Base-by-base conservation (phyloP, 2,113 vertebrate genomes). In the Malurus alboscapulatus region DNA sequence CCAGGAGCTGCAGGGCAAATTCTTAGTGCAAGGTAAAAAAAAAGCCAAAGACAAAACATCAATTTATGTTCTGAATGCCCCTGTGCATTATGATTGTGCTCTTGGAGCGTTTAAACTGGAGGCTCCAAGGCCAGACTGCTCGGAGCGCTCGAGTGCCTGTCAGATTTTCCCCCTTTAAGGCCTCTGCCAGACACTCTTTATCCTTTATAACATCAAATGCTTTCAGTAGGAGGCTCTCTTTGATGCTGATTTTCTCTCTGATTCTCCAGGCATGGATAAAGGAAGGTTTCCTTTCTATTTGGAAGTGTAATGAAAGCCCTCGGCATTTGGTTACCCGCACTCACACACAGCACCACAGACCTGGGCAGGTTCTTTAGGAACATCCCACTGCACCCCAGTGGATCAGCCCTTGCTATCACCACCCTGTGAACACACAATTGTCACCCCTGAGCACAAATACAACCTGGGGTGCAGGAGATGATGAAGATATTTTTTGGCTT, bases 1-100 rank as follows among this genome's bases (percentile, higher is more conserved):
- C 91, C 20, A 19, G 78, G 78, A 87, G 90, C 95, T 94, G 79
- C 96, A 88, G 91, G 95, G 95, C 90, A 96, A 89, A 86, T 89
- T 92, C 96, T 92, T 91, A 93, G 40, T 50, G 68, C 47, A 92
- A 80, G 19, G 21, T 26, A 16, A 74, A 74, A 81, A 57, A 24
- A 59, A 76, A 68, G 8, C 54, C 68, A 74, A 94, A 96, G 88
- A 96, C 90, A 94, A 96, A 95, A 84, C 90, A 94, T 90, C 93
- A 91, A 50, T 91, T 96, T 93, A 67, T 93, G 88, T 66, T 90
- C 61, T 55, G 83, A 96, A 92, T 87, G 81, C 86, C 87, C 90
- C 80, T 24, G 84, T 83, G 79, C 89, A 83, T 95, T 87, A 45
- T 38, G 54, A 78, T 75, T 0, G 0, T 66, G 30, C 71, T 78